Conservation (phyloP, 2,888 invertebrate species). For the Ophion ventricosus region DNA sequence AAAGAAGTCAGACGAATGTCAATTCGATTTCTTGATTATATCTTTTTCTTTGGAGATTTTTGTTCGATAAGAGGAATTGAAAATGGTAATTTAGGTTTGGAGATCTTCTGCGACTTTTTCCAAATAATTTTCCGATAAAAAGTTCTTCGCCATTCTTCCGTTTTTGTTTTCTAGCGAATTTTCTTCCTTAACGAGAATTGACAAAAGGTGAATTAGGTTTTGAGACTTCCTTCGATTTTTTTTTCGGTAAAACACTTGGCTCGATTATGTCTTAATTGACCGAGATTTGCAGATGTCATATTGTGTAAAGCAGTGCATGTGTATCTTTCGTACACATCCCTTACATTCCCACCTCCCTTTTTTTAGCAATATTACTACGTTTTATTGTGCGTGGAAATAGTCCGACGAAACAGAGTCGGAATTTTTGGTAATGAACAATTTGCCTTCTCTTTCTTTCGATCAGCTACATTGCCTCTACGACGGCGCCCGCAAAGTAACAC, state of each 20-base stretch:
- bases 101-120: not conserved
- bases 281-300: not conserved
- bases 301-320: not conserved
- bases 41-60: not conserved
- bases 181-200: not conserved
- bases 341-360: not conserved
- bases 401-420: not conserved
- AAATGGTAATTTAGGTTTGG: not conserved
- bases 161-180: not conserved
- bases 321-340: not conserved
- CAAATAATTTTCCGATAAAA: not conserved
- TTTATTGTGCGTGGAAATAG: slow-evolving; percentile 53
- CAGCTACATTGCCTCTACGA: not conserved
- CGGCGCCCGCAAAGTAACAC: not conserved
- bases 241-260: not conserved
- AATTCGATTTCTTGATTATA: not conserved
- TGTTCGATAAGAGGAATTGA: not conserved
- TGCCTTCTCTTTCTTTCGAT: not conserved
- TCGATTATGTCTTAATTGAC: not conserved
- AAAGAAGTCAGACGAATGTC: not conserved
- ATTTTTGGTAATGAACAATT: not conserved
- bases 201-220: not conserved
- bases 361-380: not conserved
- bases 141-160: not conserved
- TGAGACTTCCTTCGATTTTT: not conserved